Percentiles rank a stretch among this genome's conserved stretches.
Evolutionary conservation across 2,113 vertebrate species (phyloP).

Genomic region (Takifugu bimaculatus): DNA sequence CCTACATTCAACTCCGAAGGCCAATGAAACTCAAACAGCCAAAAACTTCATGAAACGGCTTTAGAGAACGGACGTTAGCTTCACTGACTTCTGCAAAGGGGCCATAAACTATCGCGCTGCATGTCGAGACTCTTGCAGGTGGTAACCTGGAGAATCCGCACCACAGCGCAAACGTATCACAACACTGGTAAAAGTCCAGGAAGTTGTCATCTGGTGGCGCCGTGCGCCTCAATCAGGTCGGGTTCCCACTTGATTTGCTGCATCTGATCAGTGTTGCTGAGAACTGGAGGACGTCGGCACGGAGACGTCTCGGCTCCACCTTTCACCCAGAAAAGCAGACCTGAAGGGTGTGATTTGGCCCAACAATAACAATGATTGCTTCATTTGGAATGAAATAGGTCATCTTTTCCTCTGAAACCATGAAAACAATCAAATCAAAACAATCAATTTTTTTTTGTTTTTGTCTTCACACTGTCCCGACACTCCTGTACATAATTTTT

Average conservation of each 20-base stretch:
- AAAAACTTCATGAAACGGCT: background rate
- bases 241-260: slow-evolving; percentile 13
- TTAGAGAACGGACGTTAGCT: slow-evolving; percentile 1
- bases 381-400: slow-evolving; percentile 3
- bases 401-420: background rate
- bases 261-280: slow-evolving; percentile 38
- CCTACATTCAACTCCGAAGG: too few species aligned
- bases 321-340: slow-evolving; percentile 8
- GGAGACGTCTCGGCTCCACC: background rate
- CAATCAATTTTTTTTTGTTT: too few species aligned
- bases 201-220: slow-evolving; percentile 29
- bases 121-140: slow-evolving; percentile 35
- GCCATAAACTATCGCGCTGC: slow-evolving; percentile 15
- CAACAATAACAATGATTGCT: background rate
- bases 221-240: background rate
- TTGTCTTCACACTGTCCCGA: too few species aligned
- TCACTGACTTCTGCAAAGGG: slow-evolving; percentile 25
- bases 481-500: too few species aligned
- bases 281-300: background rate
- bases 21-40: slow-evolving; percentile 15
- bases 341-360: slow-evolving; percentile 7
- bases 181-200: slow-evolving; percentile 39
- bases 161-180: slow-evolving; percentile 24
- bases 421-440: background rate
- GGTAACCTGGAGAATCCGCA: slow-evolving; percentile 20